Evolutionary conservation across 2,113 vertebrate genomes (phyloP).

Genomic region (Orycteropus afer): DNA sequence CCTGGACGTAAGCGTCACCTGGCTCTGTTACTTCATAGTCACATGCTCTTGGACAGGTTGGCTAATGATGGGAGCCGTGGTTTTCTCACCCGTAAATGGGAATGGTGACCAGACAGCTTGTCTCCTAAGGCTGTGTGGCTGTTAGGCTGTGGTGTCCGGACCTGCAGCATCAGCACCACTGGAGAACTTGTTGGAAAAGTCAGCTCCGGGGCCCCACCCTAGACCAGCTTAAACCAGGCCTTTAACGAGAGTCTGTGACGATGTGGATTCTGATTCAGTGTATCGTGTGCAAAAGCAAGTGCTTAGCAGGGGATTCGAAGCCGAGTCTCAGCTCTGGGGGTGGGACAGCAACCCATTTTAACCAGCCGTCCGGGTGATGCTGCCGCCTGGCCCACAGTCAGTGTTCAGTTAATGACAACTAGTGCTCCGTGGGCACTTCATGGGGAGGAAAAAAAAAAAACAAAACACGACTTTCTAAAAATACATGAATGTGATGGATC

Average conservation of each 20-base stretch:
- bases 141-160: not conserved
- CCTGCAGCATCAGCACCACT: no score
- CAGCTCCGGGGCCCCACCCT: not conserved
- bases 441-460: not conserved
- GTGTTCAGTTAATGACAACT: not conserved
- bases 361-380: not conserved
- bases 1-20: not conserved
- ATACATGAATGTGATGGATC: not conserved
- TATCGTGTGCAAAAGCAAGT: no score
- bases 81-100: slow-evolving; percentile 13
- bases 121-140: not conserved
- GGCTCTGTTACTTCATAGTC: not conserved
- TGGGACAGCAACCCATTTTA: not conserved
- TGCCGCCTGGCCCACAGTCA: not conserved
- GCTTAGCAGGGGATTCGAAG: no score
- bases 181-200: slow-evolving; percentile 22
- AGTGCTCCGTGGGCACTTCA: not conserved
- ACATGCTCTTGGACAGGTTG: not conserved
- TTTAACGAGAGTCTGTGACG: no score
- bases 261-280: no score
- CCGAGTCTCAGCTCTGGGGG: no score
- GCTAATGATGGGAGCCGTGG: not conserved
- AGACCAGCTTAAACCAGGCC: not conserved
- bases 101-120: slow-evolving; percentile 14
- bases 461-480: not conserved